Percentiles rank a stretch among this genome's conserved stretches.
phyloP scores from a whole-genome alignment of 2,113 vertebrate genomes.

The Elanoides forficatus region DNA sequence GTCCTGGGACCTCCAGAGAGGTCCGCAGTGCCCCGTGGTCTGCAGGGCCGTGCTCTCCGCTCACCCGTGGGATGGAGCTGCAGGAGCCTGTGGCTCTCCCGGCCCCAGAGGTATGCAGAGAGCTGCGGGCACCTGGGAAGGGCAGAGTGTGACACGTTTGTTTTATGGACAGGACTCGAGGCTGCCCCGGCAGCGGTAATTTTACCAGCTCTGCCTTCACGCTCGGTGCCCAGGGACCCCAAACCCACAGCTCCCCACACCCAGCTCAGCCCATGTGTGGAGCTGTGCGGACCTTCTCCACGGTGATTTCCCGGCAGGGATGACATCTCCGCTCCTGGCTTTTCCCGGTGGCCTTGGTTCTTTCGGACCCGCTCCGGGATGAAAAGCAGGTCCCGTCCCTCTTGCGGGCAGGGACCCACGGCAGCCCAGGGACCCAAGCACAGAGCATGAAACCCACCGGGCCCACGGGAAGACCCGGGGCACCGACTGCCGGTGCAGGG shows the following conservation, averaged over 20 bases:
- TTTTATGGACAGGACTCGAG: neutral
- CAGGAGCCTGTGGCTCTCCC: rapidly evolving
- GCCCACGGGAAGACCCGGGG: rapidly evolving
- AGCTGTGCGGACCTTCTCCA: rapidly evolving
- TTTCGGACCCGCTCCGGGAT: neutral
- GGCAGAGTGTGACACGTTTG: rapidly evolving
- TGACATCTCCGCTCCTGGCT: rapidly evolving
- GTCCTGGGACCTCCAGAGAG: neutral
- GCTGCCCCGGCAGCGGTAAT: neutral
- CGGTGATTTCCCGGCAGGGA: rapidly evolving
- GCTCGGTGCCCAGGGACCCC: rapidly evolving
- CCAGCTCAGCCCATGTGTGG: rapidly evolving
- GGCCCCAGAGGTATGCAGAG: rapidly evolving
- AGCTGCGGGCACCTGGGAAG: neutral
- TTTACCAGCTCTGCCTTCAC: neutral
- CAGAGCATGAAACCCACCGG: rapidly evolving
- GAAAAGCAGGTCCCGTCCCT: rapidly evolving
- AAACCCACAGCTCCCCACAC: neutral
- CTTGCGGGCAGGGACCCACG: rapidly evolving
- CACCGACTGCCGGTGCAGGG: too few species aligned
- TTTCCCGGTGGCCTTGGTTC: rapidly evolving
- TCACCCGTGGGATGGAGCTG: rapidly evolving
- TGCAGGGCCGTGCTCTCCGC: neutral
- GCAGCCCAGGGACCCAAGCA: neutral
- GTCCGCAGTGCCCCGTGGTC: rapidly evolving